Evolutionary conservation across 2,888 invertebrate species (phyloP).

Genomic region (Helicoverpa assulta): DNA sequence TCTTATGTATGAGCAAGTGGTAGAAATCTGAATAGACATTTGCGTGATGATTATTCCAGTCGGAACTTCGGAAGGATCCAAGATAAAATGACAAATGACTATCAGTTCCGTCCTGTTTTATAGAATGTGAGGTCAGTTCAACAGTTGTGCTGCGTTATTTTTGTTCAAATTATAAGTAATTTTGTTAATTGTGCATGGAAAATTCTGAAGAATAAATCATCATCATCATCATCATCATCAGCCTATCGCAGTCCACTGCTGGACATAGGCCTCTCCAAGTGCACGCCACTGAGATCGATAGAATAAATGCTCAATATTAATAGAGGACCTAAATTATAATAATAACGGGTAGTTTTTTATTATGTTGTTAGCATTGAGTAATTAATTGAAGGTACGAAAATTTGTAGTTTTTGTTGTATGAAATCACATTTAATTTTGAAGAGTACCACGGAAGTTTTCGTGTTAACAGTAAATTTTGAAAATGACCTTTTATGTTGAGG

Average conservation of each 20-base stretch:
- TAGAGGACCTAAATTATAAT: neutral
- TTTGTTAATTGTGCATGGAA: too few species aligned
- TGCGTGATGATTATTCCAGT: slow-evolving; percentile 18
- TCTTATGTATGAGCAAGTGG: slow-evolving; percentile 26
- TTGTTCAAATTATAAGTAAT: too few species aligned
- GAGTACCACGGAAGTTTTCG: slow-evolving; percentile 47
- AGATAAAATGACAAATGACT: slow-evolving; percentile 35
- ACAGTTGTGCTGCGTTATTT: neutral
- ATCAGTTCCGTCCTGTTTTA: slow-evolving; percentile 51
- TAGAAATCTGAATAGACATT: slow-evolving; percentile 39
- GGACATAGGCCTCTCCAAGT: too few species aligned
- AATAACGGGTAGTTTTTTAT: neutral
- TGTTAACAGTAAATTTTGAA: slow-evolving; percentile 37
- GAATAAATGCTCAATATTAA: too few species aligned
- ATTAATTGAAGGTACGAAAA: neutral
- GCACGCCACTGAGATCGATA: too few species aligned
- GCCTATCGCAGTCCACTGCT: too few species aligned
- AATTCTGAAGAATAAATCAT: too few species aligned
- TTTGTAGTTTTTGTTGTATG: too few species aligned
- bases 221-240: too few species aligned
- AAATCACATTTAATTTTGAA: slow-evolving; percentile 12
- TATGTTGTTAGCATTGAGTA: neutral
- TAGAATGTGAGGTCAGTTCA: slow-evolving; percentile 12
- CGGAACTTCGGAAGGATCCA: slow-evolving; percentile 48
- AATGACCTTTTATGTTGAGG: slow-evolving; percentile 35